Evolutionary conservation across 2,888 invertebrate genomes (phyloP), one percentile per base, ranked within the genome.

Genomic region (Steromphala cineraria): DNA sequence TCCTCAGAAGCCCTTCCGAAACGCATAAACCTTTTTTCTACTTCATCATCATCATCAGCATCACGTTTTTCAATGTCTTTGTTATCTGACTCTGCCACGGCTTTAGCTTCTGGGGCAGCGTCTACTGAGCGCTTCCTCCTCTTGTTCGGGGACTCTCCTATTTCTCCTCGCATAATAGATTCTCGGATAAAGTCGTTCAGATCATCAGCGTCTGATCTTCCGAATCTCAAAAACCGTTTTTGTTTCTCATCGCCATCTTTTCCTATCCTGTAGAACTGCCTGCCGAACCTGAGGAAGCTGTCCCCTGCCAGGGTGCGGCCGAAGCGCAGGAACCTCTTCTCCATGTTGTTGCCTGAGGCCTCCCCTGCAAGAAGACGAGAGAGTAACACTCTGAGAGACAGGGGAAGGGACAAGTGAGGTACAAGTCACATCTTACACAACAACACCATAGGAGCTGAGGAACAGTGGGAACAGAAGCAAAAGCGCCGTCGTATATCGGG

Each of bases 191-290:
- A 71, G 28, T 89, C 87, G 19, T 88, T 88, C 31, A 87, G 55
- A 31, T 75, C 82, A 17, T 77, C 78, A 24, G 80, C 46, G 15
- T 67, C 80, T 10, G 79, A 79, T 5, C 71, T 21, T 2, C 91
- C 91, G 71, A 91, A 91, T 79, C 91, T 82, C 75, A 91, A 87
- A 80, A 90, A 91, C 40, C 91, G 77, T 84, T 91, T 91, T 67
- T 90, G 89, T 84, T 90, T 90, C 7, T 85, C 81, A 10, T 86
- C 86, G 67, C 83, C 83, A 53, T 86, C 80, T 80, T 87, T 81
- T 19, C 88, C 89, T 67, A 90, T 84, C 67, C 89, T 76, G 53
- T 81, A 83, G 62, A 82, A 83, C 67, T 82, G 81, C 1, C 82
- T 76, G 8, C 83, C 86, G 75, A 85, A 83, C 36, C 87, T 81